Percentiles rank a stretch among this genome's conserved stretches.
phyloP scores from a whole-genome alignment of 2,113 vertebrate genomes.

The Fulica atra region DNA sequence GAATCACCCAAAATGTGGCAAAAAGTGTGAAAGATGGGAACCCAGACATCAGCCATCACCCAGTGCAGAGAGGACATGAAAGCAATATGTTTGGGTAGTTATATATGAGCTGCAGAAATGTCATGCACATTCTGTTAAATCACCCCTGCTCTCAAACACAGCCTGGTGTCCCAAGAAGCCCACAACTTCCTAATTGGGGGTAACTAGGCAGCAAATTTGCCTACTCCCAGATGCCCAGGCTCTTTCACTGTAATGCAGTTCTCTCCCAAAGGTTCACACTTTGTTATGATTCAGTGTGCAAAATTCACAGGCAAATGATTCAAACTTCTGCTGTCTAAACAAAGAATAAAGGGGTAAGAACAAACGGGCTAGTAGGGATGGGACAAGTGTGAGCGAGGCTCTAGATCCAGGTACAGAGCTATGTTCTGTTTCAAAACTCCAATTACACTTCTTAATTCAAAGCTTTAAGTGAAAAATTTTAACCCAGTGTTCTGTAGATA shows the following conservation, averaged over 20 bases:
- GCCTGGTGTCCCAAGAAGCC: accelerated
- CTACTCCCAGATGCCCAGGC: not conserved
- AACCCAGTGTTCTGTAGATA: not conserved
- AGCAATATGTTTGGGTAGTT: not conserved
- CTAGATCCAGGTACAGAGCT: not conserved
- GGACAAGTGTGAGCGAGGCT: accelerated
- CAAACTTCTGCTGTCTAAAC: not conserved
- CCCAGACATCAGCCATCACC: not conserved
- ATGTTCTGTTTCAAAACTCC: not conserved
- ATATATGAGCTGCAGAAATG: not conserved
- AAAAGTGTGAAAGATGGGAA: not conserved
- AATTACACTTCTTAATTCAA: not conserved
- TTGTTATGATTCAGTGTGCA: not conserved
- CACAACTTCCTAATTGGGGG: not conserved
- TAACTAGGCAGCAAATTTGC: not conserved
- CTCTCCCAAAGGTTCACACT: not conserved
- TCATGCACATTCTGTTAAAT: not conserved
- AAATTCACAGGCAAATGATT: not conserved
- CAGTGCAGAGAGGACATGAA: accelerated
- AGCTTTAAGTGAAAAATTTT: not conserved
- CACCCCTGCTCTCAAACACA: not conserved
- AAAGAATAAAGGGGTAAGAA: not conserved
- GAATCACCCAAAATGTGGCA: not conserved
- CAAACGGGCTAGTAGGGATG: not conserved
- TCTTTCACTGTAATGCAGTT: not conserved